Conservation (phyloP, 1,140 invertebrate genomes). For the Batillaria attramentaria region DNA sequence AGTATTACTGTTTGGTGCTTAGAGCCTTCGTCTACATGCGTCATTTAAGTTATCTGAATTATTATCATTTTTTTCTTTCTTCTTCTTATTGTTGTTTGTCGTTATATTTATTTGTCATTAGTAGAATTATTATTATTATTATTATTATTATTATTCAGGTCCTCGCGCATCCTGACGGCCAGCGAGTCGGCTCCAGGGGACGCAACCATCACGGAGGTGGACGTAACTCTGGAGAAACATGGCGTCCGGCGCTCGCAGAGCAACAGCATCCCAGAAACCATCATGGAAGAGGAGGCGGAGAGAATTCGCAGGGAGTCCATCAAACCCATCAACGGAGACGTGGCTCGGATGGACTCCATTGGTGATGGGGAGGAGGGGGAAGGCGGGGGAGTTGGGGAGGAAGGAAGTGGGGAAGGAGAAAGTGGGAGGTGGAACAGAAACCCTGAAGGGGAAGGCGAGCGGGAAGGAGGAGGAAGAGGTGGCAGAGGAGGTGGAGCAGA, state of each 20-base stretch:
- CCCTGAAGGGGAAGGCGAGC: too few species aligned
- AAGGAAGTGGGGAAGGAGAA: not conserved
- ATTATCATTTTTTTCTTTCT: too few species aligned
- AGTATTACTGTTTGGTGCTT: too few species aligned
- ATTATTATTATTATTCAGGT: too few species aligned
- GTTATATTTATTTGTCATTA: too few species aligned
- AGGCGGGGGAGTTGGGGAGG: not conserved
- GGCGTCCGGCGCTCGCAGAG: slow-evolving; percentile 30
- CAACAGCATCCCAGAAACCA: slow-evolving; percentile 37
- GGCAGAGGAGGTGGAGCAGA: too few species aligned
- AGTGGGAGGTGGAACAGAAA: too few species aligned
- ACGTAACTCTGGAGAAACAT: slow-evolving; percentile 32
- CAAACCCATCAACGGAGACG: slow-evolving; percentile 20
- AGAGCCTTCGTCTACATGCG: too few species aligned
- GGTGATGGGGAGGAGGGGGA: slow-evolving; percentile 4
- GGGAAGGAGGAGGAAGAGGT: too few species aligned
- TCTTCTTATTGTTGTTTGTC: too few species aligned
- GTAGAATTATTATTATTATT: too few species aligned
- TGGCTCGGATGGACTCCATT: slow-evolving; percentile 13
- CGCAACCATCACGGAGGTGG: slow-evolving; percentile 18
- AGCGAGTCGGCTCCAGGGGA: not conserved
- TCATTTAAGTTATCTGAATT: too few species aligned
- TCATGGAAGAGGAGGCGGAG: slow-evolving; percentile 42
- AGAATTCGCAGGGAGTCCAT: slow-evolving; percentile 37
- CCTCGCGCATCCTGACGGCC: slow-evolving; percentile 5